Evolutionary conservation across 2,888 invertebrate genomes (phyloP).

Genomic region (Axea sp.): DNA sequence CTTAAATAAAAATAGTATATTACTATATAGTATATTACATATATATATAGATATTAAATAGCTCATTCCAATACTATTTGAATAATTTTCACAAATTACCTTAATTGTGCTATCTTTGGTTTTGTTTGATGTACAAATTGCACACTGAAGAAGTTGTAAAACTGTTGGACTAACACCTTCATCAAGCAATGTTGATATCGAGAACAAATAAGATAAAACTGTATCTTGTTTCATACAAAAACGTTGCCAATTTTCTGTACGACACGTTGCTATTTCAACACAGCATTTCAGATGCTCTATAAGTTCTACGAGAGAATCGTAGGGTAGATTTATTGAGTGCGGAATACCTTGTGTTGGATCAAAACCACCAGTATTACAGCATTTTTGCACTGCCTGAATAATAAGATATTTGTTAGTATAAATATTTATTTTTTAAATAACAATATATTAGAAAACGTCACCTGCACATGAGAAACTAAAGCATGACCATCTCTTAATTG

Average conservation of each 20-base stretch:
- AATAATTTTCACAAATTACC: no score
- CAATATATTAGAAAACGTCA: slow-evolving; percentile 69
- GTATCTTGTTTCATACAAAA: slow-evolving; percentile 88
- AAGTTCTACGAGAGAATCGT: slow-evolving; percentile 94
- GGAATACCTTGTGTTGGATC: slow-evolving; percentile 79
- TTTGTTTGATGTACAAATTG: slow-evolving; percentile 85
- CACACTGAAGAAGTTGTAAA: slow-evolving; percentile 92
- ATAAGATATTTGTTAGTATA: no score
- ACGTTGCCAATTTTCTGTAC: slow-evolving; percentile 97
- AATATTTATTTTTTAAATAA: no score
- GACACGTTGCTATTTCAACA: slow-evolving; percentile 93
- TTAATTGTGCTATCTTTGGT: slow-evolving; percentile 72
- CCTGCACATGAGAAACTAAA: slow-evolving; percentile 91
- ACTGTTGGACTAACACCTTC: slow-evolving; percentile 95
- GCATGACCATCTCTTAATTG: slow-evolving; percentile 96
- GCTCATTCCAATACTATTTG: no score
- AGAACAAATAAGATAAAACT: slow-evolving; percentile 90
- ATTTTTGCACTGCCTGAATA: slow-evolving; percentile 80
- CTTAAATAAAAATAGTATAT: slow-evolving; percentile 52
- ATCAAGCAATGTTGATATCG: slow-evolving; percentile 89
- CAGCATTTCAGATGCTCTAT: slow-evolving; percentile 97
- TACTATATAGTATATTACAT: no score
- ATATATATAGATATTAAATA: no score
- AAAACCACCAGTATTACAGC: slow-evolving; percentile 82
- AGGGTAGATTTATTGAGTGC: slow-evolving; percentile 84